These are phyloP conservation scores for Xiphorhynchus elegans DNA, from an alignment of 2,113 vertebrate species.

Conservation along the genomic window DNA sequence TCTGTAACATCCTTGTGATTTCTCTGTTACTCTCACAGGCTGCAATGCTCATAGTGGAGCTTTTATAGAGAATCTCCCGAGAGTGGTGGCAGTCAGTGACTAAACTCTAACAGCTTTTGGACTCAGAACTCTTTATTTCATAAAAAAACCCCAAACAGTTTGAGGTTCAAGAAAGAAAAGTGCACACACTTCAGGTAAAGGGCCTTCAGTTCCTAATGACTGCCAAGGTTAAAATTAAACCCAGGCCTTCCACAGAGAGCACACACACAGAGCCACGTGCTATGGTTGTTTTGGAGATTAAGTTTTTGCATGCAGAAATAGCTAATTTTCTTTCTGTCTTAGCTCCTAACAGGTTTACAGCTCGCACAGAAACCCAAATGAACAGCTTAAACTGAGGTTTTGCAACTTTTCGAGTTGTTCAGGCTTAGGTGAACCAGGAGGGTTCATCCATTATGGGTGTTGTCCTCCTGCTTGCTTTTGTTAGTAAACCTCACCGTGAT, in stretches of 20 bases:
- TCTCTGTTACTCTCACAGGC: neutral
- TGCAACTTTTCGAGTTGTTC: neutral
- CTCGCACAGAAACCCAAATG: neutral
- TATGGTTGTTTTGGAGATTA: neutral
- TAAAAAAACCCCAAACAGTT: neutral
- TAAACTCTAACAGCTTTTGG: neutral
- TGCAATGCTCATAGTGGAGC: rapidly evolving
- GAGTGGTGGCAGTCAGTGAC: neutral
- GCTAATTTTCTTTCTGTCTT: neutral
- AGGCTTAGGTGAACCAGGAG: neutral
- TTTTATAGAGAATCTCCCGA: neutral
- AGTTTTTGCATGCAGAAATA: neutral
- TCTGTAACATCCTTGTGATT: neutral
- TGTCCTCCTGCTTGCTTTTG: neutral
- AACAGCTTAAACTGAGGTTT: neutral
- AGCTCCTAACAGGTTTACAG: neutral
- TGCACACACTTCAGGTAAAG: neutral
- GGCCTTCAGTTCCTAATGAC: neutral
- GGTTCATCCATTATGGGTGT: neutral
- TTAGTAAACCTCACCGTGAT: neutral
- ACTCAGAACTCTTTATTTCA: neutral
- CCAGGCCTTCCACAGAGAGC: neutral
- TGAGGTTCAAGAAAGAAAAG: neutral
- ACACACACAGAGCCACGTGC: neutral
- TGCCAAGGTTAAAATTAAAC: neutral